Evolutionary conservation across 1,140 invertebrate genomes (phyloP), one percentile per base, ranked within the genome.

Genomic region (Ostrea edulis): DNA sequence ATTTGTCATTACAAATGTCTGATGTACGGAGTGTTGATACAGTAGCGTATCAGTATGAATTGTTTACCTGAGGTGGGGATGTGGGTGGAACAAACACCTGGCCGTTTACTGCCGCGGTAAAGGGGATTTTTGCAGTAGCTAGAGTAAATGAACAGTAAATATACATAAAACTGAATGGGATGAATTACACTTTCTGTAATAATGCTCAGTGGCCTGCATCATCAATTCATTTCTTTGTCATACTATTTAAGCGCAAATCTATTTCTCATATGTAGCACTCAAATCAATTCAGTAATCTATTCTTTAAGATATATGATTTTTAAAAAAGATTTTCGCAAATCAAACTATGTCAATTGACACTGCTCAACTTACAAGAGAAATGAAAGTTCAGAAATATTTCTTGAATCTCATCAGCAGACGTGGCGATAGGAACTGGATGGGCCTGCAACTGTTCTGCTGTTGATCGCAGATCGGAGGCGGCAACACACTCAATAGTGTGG

Each of bases 371-470:
- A 87, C 88, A 29, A 20, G 88, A 85, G 68, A 81, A 89, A 54
- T 89, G 88, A n/a, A 89, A 89, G 51, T 87, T 89, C 25, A 89
- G 35, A 54, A 89, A 89, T 14, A 89, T 77, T 82, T 89, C 88
- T 29, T 89, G 88, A 14, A 89, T 81, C 11, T 86, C 54, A 11
- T 55, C 17, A 52, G 82, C 12, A 4, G 53, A 65, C 12, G 82
- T 8, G 35, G 29, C 53, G 2, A 58, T 4, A 8, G 88, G 85
- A 9, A 89, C 88, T 22, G 86, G 88, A 82, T 82, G 55, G 12
- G 62, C 58, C 53, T 85, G n/a, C 8, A 82, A 62, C 29, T 65
- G 82, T 51, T 84, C 44, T 54, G 65, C 11, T 54, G 82, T 84
- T 14, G 88, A 81, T 35, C 85, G 81, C 11, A 89, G 44, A 17